phyloP scores from a whole-genome alignment of 2,113 vertebrate genomes.

The Grus americana region DNA sequence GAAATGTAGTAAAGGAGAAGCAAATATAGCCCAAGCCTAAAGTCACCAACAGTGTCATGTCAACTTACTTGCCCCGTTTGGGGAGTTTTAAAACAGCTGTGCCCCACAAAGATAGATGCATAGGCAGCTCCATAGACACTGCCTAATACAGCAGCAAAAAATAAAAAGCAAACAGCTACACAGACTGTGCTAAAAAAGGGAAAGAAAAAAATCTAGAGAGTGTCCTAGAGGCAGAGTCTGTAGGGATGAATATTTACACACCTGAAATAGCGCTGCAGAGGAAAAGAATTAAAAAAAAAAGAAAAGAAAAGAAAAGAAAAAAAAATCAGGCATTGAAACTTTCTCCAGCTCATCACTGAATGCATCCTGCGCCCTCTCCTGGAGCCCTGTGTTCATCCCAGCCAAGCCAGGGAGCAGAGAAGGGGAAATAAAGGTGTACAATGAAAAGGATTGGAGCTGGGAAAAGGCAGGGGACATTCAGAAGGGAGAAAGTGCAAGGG shows the following conservation, averaged over 20 bases:
- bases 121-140: neutral
- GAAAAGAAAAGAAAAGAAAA: too few relatives aligned
- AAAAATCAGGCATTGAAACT: too few relatives aligned
- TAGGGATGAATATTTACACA: neutral
- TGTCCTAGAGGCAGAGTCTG: neutral
- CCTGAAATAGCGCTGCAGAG: neutral
- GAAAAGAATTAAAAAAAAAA: too few relatives aligned
- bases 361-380: conserved; percentile 28
- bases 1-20: neutral
- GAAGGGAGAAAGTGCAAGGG: neutral
- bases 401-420: rapidly evolving
- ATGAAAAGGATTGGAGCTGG: neutral
- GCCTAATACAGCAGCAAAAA: neutral
- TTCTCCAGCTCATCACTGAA: neutral
- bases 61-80: neutral
- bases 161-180: neutral
- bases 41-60: neutral
- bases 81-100: neutral
- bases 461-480: too few relatives aligned
- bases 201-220: neutral
- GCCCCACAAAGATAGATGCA: neutral
- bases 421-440: too few relatives aligned
- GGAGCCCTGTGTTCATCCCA: neutral
- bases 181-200: neutral
- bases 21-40: neutral